These are phyloP conservation scores for Parelbella ahira DNA, from an alignment of 2,888 invertebrate species.

Conservation along the genomic window DNA sequence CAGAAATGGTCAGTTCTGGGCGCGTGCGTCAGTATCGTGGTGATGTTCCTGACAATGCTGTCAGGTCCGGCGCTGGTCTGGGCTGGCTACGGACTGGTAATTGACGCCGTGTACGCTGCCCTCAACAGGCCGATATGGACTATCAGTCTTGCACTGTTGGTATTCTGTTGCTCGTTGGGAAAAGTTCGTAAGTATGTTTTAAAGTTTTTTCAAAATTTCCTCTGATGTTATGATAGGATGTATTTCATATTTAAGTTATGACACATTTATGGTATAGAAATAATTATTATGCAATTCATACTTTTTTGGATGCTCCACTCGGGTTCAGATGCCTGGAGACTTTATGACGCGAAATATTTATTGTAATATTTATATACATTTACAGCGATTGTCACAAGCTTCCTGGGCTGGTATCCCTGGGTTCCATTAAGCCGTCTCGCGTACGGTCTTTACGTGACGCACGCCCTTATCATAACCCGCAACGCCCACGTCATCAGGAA, in stretches of 20 bases:
- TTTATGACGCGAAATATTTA: too few species aligned
- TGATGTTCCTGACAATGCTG: constrained; percentile 70
- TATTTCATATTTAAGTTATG: too few species aligned
- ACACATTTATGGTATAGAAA: too few species aligned
- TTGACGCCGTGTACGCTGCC: constrained; percentile 78
- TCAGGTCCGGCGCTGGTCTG: constrained; percentile 75
- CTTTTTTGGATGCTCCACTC: too few species aligned
- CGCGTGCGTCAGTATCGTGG: constrained; percentile 50
- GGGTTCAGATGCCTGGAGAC: too few species aligned
- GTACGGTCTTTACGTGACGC: constrained; percentile 81
- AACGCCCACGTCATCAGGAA: constrained; percentile 70
- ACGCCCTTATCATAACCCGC: constrained; percentile 72
- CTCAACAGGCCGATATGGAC: constrained; percentile 81
- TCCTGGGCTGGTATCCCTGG: constrained; percentile 80
- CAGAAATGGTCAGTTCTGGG: constrained; percentile 74
- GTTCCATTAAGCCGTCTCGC: constrained; percentile 80
- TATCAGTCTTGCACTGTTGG: constrained; percentile 62
- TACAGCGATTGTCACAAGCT: constrained; percentile 59
- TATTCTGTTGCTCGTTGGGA: constrained; percentile 77
- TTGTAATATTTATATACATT: too few species aligned
- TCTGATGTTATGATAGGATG: too few species aligned
- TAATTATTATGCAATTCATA: too few species aligned
- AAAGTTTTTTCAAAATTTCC: too few species aligned
- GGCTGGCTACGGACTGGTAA: constrained; percentile 69
- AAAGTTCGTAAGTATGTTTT: constrained; percentile 71